These are phyloP conservation scores for Chrysochloris asiatica DNA, from an alignment of 2,113 vertebrate species.

Conservation along the genomic window DNA sequence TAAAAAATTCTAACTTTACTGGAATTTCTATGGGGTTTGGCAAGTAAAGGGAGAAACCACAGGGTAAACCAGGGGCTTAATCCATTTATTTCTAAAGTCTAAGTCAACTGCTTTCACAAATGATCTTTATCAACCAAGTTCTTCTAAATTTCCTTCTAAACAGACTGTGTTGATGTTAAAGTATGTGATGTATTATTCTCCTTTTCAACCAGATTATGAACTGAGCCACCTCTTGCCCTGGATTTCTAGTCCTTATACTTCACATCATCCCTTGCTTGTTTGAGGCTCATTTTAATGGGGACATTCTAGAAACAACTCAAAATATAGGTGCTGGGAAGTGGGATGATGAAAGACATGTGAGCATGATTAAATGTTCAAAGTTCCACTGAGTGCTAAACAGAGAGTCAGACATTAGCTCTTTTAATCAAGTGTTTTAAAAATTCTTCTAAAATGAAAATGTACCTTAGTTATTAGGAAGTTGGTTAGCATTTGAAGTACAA, in stretches of 20 bases:
- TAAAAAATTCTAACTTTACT: neutral
- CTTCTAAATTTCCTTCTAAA: neutral
- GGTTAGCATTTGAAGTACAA: conserved; percentile 51
- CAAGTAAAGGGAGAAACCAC: neutral
- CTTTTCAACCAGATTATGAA: neutral
- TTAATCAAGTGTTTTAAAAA: conserved; percentile 70
- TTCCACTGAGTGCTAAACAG: conserved; percentile 53
- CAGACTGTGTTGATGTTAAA: neutral
- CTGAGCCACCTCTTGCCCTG: neutral
- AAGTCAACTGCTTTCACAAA: conserved; percentile 24
- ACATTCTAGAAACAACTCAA: conserved; percentile 2
- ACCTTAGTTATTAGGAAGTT: conserved; percentile 64
- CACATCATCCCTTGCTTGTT: neutral
- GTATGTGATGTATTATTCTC: neutral
- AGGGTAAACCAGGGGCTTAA: neutral
- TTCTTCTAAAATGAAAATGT: conserved; percentile 57
- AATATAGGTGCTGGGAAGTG: conserved; percentile 40
- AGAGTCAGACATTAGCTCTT: conserved; percentile 69
- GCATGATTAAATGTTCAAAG: conserved; percentile 73
- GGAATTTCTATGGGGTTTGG: conserved; percentile 3
- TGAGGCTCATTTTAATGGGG: conserved; percentile 32
- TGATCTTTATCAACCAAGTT: neutral
- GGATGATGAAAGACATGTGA: conserved; percentile 56
- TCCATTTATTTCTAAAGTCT: neutral
- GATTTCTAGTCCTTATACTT: neutral